A percentile compares a stretch with the other conserved stretches of the same genome.
phyloP scores from a whole-genome alignment of 2,797 vertebrate species.

The Pipistrellus kuhlii region DNA sequence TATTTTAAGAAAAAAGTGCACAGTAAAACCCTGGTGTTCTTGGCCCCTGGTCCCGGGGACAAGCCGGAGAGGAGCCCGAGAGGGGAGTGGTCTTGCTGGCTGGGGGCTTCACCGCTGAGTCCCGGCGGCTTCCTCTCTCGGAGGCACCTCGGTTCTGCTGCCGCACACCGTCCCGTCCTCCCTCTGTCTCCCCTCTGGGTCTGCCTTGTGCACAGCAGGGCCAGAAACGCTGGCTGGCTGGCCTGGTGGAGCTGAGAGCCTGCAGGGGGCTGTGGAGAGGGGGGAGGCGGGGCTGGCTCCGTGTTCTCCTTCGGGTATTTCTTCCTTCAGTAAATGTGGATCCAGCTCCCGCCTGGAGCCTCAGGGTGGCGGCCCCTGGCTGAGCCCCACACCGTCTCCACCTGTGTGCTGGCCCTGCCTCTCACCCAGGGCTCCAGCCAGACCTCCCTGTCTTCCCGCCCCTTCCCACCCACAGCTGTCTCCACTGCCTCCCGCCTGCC shows the following conservation, averaged over 20 bases:
- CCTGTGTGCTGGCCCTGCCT: neutral
- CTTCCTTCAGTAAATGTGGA: neutral
- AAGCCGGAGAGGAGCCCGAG: neutral
- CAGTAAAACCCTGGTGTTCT: neutral
- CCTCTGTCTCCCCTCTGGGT: no score
- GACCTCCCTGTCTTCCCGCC: neutral
- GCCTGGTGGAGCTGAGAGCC: fast-evolving
- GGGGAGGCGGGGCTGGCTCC: neutral
- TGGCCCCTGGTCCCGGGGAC: neutral
- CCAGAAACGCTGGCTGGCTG: neutral
- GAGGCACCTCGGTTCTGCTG: neutral
- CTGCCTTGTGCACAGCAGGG: neutral
- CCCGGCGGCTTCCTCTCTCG: neutral
- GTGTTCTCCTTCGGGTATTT: neutral
- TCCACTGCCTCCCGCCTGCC: neutral
- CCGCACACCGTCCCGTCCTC: fast-evolving
- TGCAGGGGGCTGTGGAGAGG: neutral
- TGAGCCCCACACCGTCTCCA: neutral
- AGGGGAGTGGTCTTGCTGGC: neutral
- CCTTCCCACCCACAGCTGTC: fast-evolving
- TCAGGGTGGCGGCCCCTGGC: neutral
- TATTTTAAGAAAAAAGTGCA: neutral
- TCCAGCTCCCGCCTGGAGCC: no score
- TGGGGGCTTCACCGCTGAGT: neutral
- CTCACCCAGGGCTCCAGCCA: neutral